phyloP scores from a whole-genome alignment of 2,113 vertebrate species.

The Epinephelus moara region DNA sequence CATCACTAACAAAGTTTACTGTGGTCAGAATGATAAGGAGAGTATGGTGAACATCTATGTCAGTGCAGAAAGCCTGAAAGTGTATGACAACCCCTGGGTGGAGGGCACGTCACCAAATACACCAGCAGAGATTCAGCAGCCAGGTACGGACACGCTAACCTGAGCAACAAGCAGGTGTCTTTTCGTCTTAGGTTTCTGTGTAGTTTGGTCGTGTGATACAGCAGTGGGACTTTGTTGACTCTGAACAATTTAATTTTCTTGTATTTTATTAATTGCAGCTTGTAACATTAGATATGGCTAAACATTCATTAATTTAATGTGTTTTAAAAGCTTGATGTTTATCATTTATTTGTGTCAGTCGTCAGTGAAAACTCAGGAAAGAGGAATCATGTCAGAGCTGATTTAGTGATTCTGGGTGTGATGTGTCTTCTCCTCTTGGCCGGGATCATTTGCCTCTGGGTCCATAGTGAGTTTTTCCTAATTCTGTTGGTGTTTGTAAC shows the following conservation, averaged over 20 bases:
- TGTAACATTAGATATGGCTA: not conserved
- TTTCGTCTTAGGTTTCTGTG: not conserved
- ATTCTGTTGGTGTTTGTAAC: not conserved
- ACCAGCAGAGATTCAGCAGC: not conserved
- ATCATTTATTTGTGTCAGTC: constrained; percentile 15
- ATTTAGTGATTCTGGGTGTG: not conserved
- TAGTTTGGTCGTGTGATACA: not conserved
- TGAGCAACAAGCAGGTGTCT: not conserved
- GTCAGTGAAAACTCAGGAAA: constrained; percentile 2
- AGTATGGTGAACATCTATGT: constrained; percentile 66
- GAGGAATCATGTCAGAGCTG: not conserved
- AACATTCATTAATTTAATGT: not conserved
- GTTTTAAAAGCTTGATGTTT: not conserved
- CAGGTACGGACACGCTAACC: constrained; percentile 43
- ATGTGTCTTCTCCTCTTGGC: constrained; percentile 53
- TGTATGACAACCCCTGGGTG: constrained; percentile 65
- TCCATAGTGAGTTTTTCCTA: constrained; percentile 45
- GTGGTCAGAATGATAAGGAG: constrained; percentile 26
- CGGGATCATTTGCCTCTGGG: constrained; percentile 39
- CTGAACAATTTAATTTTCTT: not conserved
- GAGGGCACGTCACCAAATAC: constrained; percentile 7
- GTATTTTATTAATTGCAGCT: not conserved
- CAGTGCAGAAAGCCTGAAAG: constrained; percentile 68
- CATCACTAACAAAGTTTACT: not conserved
- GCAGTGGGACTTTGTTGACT: not conserved